A percentile compares a stretch with the other conserved stretches of the same genome.
These are phyloP conservation scores for Glaucidium brasilianum DNA, from an alignment of 2,113 vertebrate species.

Conservation along the genomic window DNA sequence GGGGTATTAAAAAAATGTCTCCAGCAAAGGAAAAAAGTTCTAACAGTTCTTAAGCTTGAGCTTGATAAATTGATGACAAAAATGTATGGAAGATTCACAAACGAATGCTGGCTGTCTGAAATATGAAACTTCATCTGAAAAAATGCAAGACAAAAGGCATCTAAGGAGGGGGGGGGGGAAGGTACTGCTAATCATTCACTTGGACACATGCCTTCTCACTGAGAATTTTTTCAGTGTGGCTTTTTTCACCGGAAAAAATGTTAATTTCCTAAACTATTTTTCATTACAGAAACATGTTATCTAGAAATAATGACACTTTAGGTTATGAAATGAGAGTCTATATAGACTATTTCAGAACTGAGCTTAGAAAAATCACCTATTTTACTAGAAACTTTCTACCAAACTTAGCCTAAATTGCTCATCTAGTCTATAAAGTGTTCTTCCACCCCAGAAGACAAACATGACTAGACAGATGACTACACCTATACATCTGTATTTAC, in stretches of 20 bases:
- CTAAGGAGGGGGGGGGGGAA: not conserved
- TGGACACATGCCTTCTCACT: not conserved
- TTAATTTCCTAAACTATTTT: not conserved
- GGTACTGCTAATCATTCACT: not conserved
- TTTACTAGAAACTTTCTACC: not conserved
- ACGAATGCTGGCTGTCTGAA: not conserved
- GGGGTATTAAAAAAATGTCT: too few species aligned
- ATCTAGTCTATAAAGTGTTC: not conserved
- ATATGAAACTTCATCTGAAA: not conserved
- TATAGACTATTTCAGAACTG: not conserved
- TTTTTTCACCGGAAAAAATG: not conserved
- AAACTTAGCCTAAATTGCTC: not conserved
- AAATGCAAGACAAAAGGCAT: not conserved
- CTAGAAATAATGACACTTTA: not conserved
- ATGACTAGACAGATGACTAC: not conserved
- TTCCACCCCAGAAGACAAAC: not conserved
- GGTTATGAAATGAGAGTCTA: not conserved
- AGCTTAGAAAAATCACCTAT: not conserved
- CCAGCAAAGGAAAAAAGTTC: not conserved
- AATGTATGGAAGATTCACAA: not conserved
- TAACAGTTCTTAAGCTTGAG: not conserved
- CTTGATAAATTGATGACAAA: not conserved
- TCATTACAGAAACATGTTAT: not conserved
- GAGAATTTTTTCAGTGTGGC: not conserved
- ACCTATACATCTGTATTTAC: not conserved